Percentiles rank a stretch among this genome's conserved stretches.
These are phyloP conservation scores for Gymnocephalus cernua DNA, from an alignment of 2,113 vertebrate species.

Conservation along the genomic window DNA sequence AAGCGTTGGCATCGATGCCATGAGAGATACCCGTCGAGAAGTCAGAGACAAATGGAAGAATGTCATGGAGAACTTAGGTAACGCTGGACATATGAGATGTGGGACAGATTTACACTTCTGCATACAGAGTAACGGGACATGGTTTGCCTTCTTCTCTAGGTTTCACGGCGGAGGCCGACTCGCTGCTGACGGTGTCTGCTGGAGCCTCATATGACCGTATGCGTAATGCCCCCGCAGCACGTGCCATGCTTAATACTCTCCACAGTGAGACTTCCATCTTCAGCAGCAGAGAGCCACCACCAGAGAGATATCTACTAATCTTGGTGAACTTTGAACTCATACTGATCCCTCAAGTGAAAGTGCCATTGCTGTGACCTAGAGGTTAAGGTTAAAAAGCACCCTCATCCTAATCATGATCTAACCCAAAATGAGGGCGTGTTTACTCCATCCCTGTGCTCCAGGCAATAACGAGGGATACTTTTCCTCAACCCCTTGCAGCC, in stretches of 20 bases:
- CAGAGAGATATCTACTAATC: slow-evolving; percentile 90
- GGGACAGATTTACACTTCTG: not conserved
- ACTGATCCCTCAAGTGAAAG: not conserved
- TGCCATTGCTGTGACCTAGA: not conserved
- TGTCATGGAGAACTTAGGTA: slow-evolving; percentile 87
- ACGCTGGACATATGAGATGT: not conserved
- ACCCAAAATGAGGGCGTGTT: not conserved
- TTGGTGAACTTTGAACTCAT: slow-evolving; percentile 75
- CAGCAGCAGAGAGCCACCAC: slow-evolving; percentile 76
- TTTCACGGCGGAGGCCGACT: slow-evolving; percentile 87
- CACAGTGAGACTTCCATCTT: slow-evolving; percentile 86
- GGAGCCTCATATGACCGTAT: slow-evolving; percentile 83
- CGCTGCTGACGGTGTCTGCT: slow-evolving; percentile 83
- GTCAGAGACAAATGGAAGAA: slow-evolving; percentile 88
- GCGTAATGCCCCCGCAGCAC: slow-evolving; percentile 81
- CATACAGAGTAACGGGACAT: not conserved
- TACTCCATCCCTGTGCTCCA: not conserved
- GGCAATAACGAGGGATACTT: not conserved
- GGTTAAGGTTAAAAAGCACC: not conserved
- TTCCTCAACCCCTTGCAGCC: not conserved
- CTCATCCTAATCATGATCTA: not conserved
- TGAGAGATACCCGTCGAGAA: slow-evolving; percentile 86
- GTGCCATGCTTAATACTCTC: slow-evolving; percentile 80
- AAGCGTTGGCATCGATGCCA: slow-evolving; percentile 88
- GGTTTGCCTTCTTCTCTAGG: slow-evolving; percentile 65